Evolutionary conservation across 2,113 vertebrate species (phyloP), one percentile per base, ranked within the genome.

Genomic region (Thunnus thynnus): DNA sequence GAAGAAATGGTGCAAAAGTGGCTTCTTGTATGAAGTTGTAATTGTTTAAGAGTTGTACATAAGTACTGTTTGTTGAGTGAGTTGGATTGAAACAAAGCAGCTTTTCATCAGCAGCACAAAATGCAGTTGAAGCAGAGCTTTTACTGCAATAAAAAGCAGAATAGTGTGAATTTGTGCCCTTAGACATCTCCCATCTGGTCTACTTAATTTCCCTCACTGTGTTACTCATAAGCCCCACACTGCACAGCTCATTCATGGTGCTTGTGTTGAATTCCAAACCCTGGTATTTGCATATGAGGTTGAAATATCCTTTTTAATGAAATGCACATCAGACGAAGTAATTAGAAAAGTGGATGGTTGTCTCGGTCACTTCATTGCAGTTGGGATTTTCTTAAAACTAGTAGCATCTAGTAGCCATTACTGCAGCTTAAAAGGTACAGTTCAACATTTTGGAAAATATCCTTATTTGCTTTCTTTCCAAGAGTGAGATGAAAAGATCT

Each of bases 171-270:
- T 86, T 18, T 83, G 58, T 84, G 87, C 83, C 82, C 72, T 80
- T 73, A 57, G 76, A 88, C 84, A 85, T 86, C 68, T 56, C 63
- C 86, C 88, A 88, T 90, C 84, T 91, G 90, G 61, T 76, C 56
- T 13, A 25, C 54, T 83, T 80, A 32, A 71, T 81, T 76, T 54
- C 54, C n/a, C 50, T 67, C 32, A 22, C 60, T 51, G 55, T 67
- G 55, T 44, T 71, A 41, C 66, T 54, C 60, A 51, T 65, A 51
- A 70, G 50, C 47, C 32, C 32, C 48, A 7, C 65, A 41, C 71
- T 58, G 63, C 46, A 20, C 54, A 14, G 58, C 61, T 68, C 25
- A 50, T 48, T 13, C 46, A 30, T 46, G 5, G 17, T 22, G 27
- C 54, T 66, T 13, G 11, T 47, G 57, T 54, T 54, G 17, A 60